Evolutionary conservation across 2,113 vertebrate genomes (phyloP).

Genomic region (Pelusios castaneus): DNA sequence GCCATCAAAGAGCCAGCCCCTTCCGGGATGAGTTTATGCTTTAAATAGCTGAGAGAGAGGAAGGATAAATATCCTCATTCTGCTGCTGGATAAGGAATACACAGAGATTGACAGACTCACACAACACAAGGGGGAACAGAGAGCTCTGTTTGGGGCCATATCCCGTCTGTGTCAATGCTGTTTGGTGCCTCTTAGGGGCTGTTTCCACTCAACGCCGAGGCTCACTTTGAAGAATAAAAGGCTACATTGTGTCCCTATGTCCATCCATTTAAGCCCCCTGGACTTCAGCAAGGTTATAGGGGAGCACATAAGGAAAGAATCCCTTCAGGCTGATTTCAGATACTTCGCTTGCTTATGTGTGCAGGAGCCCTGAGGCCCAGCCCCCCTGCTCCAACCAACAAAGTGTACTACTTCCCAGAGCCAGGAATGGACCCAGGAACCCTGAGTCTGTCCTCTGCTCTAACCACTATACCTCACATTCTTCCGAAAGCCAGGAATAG

Average conservation of each 20-base stretch:
- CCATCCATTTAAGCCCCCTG: not conserved
- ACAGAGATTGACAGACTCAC: not conserved
- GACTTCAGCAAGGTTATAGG: not conserved
- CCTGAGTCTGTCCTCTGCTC: not conserved
- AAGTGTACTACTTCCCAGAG: not conserved
- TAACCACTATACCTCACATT: not conserved
- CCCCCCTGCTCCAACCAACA: not conserved
- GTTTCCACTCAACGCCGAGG: not conserved
- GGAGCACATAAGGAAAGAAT: not conserved
- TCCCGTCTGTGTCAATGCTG: not conserved
- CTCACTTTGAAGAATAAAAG: not conserved
- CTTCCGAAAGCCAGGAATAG: not conserved
- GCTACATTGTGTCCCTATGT: not conserved
- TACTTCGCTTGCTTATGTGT: not conserved
- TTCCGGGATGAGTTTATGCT: not conserved
- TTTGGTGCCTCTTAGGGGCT: not conserved
- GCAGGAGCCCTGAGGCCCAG: not conserved
- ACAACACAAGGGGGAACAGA: not conserved
- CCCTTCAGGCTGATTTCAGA: not conserved
- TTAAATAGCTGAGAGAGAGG: not conserved
- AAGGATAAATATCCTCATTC: not conserved
- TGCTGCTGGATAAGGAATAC: not conserved
- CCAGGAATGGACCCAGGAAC: not conserved
- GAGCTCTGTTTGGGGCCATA: not conserved
- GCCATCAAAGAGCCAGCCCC: not conserved